A percentile compares a stretch with the other conserved stretches of the same genome.
These are phyloP conservation scores for Tortrix viridana DNA, from an alignment of 2,888 invertebrate genomes.

Conservation along the genomic window DNA sequence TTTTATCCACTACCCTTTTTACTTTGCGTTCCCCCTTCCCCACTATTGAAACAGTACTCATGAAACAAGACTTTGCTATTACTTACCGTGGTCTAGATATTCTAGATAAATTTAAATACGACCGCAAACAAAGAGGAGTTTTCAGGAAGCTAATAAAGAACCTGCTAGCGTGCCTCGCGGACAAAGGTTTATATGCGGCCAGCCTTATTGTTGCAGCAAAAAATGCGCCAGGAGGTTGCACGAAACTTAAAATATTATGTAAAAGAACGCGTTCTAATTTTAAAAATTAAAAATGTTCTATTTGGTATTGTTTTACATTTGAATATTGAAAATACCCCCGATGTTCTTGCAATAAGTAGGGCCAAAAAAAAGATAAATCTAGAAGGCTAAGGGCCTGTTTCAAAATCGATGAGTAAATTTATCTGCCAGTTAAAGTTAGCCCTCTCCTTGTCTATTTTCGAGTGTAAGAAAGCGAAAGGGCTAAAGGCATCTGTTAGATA, in stretches of 20 bases:
- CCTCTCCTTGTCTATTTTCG: too few relatives aligned
- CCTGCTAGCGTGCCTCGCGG: conserved; percentile 28
- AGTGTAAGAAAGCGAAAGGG: too few relatives aligned
- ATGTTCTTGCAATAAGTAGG: too few relatives aligned
- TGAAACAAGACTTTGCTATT: conserved; percentile 19
- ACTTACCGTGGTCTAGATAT: conserved; percentile 29
- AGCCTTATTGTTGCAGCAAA: conserved; percentile 30
- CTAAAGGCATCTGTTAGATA: too few relatives aligned
- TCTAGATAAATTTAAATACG: conserved; percentile 20
- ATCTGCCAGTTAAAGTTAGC: too few relatives aligned
- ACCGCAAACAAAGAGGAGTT: conserved; percentile 11
- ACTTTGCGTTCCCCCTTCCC: neutral
- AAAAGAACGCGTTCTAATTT: neutral
- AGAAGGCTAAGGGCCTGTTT: too few relatives aligned
- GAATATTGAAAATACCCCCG: too few relatives aligned
- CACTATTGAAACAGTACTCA: neutral
- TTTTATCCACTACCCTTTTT: too few relatives aligned
- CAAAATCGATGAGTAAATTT: too few relatives aligned
- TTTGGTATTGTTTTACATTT: neutral
- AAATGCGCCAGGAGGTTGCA: conserved; percentile 17
- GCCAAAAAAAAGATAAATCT: too few relatives aligned
- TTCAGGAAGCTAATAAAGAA: conserved; percentile 37
- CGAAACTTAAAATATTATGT: neutral
- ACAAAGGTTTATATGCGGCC: conserved; percentile 25
- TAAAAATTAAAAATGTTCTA: neutral